Conservation (phyloP, 2,797 vertebrate species). For the Leucoraja ocellata region DNA sequence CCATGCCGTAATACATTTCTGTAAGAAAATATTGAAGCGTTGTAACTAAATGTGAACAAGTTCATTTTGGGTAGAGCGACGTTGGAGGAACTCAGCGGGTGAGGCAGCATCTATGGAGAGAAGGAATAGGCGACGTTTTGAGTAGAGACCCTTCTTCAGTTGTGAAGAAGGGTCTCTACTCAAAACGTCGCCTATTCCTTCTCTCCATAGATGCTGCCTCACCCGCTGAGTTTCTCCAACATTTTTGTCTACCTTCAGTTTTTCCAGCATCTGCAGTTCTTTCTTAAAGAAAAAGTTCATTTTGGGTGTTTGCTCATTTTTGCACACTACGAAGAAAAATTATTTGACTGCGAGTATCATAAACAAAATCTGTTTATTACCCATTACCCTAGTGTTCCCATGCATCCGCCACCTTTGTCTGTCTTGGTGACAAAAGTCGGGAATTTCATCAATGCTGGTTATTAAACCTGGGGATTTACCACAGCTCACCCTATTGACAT, state of each 20-base stretch:
- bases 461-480: neutral
- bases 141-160: no score
- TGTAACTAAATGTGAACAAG: neutral
- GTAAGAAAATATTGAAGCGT: neutral
- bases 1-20: neutral
- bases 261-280: no score
- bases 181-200: no score
- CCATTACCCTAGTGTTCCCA: neutral
- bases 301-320: neutral
- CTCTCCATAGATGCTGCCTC: no score
- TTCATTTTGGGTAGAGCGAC: neutral
- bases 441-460: neutral
- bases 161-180: no score
- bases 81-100: no score
- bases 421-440: neutral
- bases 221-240: no score
- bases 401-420: neutral
- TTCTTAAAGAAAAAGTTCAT: neutral
- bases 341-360: neutral
- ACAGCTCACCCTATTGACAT: neutral
- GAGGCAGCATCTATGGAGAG: no score
- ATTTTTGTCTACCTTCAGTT: no score
- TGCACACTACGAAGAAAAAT: neutral
- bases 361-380: neutral
- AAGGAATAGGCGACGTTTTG: no score